Evolutionary conservation across 2,113 vertebrate genomes (phyloP), one percentile per base, ranked within the genome.

Genomic region (Hypanus sabinus): DNA sequence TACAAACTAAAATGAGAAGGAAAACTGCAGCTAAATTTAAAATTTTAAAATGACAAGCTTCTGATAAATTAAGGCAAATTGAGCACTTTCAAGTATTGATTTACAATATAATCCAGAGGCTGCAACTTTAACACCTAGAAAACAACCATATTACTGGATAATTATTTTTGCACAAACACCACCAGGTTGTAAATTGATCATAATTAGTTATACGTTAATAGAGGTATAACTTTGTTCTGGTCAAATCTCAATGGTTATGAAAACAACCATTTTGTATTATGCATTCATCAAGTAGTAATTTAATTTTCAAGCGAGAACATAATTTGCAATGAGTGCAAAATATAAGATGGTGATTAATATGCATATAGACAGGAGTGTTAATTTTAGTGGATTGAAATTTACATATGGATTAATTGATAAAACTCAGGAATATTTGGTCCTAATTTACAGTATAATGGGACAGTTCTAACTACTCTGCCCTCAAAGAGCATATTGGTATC

Each of bases 121-220:
- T 93, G 90, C 33, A 46, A 93, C 18, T 73, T 46, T 93, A 93
- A 73, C 68, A 46, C 36, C 22, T 46, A 93, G 90, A 4, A 38
- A 71, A 71, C 6, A 73, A 46, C 68, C 20, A 9, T 22, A 90
- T 68, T 60, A 90, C 60, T 10, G 3, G n/a, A 90, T 93, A 36
- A 93, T 93, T 93, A 73, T 93, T 68, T 93, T 71, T 60, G 70
- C 90, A 73, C 62, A 71, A 93, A 14, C 20, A 38, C 24, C 24
- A 55, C 91, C 27, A 27, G n/a, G 83, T 27, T 87, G 46, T 11
- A 60, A 87, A 87, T 87, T 55, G 46, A 87, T 55, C 71, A 93
- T 93, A 71, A 93, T 93, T 73, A 90, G 60, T 6, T 90, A 18
- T 18, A 73, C 46, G 91, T 93, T 93, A 91, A 68, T 91, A 73